Base-by-base conservation (phyloP, 23 tunicate species). In the Ciona savignyi region DNA sequence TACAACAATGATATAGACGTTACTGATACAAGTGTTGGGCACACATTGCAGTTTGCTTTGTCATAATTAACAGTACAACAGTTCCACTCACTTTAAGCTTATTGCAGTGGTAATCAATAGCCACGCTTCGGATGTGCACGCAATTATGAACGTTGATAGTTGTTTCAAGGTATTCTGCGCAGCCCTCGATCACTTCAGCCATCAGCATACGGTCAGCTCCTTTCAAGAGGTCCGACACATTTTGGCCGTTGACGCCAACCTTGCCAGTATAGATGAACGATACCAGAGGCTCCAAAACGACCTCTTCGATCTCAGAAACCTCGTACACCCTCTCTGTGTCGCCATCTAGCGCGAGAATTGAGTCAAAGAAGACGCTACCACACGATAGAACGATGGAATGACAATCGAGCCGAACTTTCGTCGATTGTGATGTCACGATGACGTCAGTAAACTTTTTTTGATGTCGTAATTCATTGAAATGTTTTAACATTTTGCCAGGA, bases 1-100 rank as follows among this genome's bases (percentile, higher is more conserved):
- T n/a, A n/a, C n/a, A n/a, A n/a, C n/a, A n/a, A n/a, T n/a, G n/a
- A n/a, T n/a, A n/a, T n/a, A n/a, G n/a, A n/a, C n/a, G n/a, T n/a
- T n/a, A n/a, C n/a, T n/a, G n/a, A n/a, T n/a, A n/a, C n/a, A n/a
- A n/a, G n/a, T n/a, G n/a, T n/a, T n/a, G n/a, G n/a, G n/a, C n/a
- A n/a, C n/a, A n/a, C n/a, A n/a, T n/a, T n/a, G n/a, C n/a, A n/a
- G n/a, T n/a, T n/a, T n/a, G n/a, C n/a, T n/a, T n/a, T n/a, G n/a
- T n/a, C n/a, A n/a, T n/a, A n/a, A n/a, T n/a, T n/a, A n/a, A n/a
- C n/a, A n/a, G n/a, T n/a, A n/a, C n/a, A n/a, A n/a, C n/a, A n/a
- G n/a, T n/a, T n/a, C n/a, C 74, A n/a, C 30, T 75, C 68, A 90
- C 97, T 82, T 83, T 74, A 34, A 90, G 51, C 30, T 75, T 75